These are phyloP conservation scores for Cloeon dipterum DNA, from an alignment of 2,888 invertebrate species.

Conservation along the genomic window DNA sequence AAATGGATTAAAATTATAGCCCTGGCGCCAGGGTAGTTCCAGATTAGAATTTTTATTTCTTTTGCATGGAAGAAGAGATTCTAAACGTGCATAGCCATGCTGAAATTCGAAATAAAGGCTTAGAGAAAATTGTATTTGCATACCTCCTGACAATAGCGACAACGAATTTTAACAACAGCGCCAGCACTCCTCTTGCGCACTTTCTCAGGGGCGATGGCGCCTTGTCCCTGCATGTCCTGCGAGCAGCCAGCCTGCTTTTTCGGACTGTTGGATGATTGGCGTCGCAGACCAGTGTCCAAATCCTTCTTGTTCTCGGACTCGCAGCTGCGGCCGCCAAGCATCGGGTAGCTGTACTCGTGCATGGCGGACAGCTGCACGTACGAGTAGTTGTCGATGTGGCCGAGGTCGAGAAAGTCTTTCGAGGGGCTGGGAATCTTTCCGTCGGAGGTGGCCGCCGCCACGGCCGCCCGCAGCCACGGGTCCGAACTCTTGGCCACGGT, in stretches of 20 bases:
- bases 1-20: no score
- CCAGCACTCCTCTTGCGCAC: slow-evolving; percentile 28
- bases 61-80: no score
- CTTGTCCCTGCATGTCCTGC: background rate
- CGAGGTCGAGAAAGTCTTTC: background rate
- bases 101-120: no score
- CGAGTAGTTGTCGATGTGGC: slow-evolving; percentile 30
- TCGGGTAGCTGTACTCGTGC: slow-evolving; percentile 76
- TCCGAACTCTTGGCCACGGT: slow-evolving; percentile 3
- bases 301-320: no score
- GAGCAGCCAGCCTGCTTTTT: no score
- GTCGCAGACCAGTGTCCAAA: no score
- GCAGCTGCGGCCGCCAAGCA: no score
- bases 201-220: slow-evolving; percentile 9
- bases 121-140: no score
- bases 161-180: slow-evolving; percentile 53
- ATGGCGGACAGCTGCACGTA: slow-evolving; percentile 64
- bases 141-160: slow-evolving; percentile 23
- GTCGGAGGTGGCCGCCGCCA: slow-evolving; percentile 8
- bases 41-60: no score
- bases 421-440: background rate
- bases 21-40: no score
- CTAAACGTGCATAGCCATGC: no score
- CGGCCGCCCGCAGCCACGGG: slow-evolving; percentile 7
- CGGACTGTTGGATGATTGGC: no score